Evolutionary conservation across 2,888 invertebrate genomes (phyloP), one percentile per base, ranked within the genome.

Genomic region (Falcaria lacertinaria): DNA sequence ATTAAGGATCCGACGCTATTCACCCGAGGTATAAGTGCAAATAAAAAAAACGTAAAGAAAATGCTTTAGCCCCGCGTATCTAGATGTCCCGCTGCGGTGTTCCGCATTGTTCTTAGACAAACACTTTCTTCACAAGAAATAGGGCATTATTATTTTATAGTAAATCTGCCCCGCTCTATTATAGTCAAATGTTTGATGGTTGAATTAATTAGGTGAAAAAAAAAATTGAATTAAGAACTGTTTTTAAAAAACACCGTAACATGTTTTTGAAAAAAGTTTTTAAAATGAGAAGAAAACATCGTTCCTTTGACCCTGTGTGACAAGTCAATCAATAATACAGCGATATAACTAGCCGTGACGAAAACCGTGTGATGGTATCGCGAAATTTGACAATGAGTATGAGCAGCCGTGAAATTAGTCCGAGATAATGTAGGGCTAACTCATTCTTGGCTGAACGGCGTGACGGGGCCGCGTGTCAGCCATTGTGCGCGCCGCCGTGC

Each of bases 1-100:
- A 88, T 88, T 88, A 88, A 84, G 80, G 77, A 83, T 73, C 73
- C 65, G 65, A 74, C 70, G 64, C 80, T 65, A 87, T 87, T 83
- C 83, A 86, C 41, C 57, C 54, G 69, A 74, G 73, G 74, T 68
- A 71, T 68, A 60, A 78, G 77, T 71, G 79, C 76, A 77, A 83
- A 82, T 76, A 80, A 76, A 74, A 75, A 79, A 73, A 62, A 65
- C 60, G 42, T 67, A 67, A 79, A 82, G 74, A 84, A 85, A 81
- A 84, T 74, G 72, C 64, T 72, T 64, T 68, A 65, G 67, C 67
- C 66, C 69, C 64, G 68, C 73, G 78, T 80, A 84, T 83, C 83
- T 83, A 80, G 86, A 82, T 84, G 77, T 71, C 89, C 88, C 87
- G 88, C 88, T 88, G 89, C 61, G 88, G 88, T 81, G 60, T 66